These are phyloP conservation scores for Eupithecia subumbrata DNA, from an alignment of 2,888 invertebrate genomes.

Conservation along the genomic window DNA sequence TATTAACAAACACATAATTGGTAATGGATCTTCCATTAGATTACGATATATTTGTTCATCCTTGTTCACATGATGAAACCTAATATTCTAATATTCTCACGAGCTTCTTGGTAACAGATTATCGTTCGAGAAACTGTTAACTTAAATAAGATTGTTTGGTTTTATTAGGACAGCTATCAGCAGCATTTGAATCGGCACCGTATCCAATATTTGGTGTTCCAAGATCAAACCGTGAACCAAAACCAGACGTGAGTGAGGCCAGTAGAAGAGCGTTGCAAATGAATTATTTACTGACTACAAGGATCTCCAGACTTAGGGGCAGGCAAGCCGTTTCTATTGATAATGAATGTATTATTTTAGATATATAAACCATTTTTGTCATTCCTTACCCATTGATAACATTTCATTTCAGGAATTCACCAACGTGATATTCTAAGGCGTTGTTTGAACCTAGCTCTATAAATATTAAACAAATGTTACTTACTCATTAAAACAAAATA, in stretches of 20 bases:
- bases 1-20: slow-evolving; percentile 9
- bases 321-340: neutral
- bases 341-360: neutral
- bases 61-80: slow-evolving; percentile 31
- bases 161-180: neutral
- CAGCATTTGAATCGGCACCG: slow-evolving; percentile 4
- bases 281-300: neutral
- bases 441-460: neutral
- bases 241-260: slow-evolving; percentile 10
- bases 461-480: slow-evolving; percentile 5
- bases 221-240: slow-evolving; percentile 17
- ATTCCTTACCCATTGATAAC: neutral
- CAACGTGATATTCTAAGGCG: neutral
- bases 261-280: slow-evolving; percentile 5
- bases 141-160: neutral
- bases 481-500: slow-evolving; percentile 24
- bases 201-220: slow-evolving; percentile 6
- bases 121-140: neutral
- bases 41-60: slow-evolving; percentile 18
- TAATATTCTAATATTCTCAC: slow-evolving; percentile 38
- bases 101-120: slow-evolving; percentile 28
- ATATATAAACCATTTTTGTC: neutral
- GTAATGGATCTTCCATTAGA: slow-evolving; percentile 18
- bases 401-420: neutral
- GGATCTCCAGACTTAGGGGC: neutral